Conservation (phyloP, 2,113 vertebrate genomes). For the Tupaia tana region DNA sequence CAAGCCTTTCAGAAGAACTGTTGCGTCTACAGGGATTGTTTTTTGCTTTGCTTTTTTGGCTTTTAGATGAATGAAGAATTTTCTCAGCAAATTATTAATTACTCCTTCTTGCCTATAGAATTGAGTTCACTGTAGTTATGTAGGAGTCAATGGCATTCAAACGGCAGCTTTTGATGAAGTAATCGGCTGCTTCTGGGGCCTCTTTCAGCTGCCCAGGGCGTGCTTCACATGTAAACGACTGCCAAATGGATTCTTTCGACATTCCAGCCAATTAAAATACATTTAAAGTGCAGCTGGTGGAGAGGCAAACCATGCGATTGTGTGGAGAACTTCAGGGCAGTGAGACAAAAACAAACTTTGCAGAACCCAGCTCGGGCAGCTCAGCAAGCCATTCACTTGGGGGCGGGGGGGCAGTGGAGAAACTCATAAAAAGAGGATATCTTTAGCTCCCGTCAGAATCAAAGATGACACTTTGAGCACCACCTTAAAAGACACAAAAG, state of each 20-base stretch:
- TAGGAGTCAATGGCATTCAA: conserved; percentile 84
- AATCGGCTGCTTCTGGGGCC: conserved; percentile 88
- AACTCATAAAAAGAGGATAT: conserved; percentile 70
- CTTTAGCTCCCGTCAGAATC: conserved; percentile 76
- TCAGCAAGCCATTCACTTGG: conserved; percentile 48
- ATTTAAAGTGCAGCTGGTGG: conserved; percentile 89
- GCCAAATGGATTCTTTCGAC: conserved; percentile 91
- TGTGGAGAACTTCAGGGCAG: conserved; percentile 79
- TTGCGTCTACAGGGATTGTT: conserved; percentile 24
- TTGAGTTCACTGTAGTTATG: conserved; percentile 82
- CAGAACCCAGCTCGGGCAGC: not conserved
- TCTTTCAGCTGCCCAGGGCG: conserved; percentile 91
- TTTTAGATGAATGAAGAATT: conserved; percentile 80
- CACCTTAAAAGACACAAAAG: conserved; percentile 86
- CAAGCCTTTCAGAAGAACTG: conserved; percentile 70
- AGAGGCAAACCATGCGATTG: conserved; percentile 80
- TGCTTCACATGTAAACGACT: conserved; percentile 93
- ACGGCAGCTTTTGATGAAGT: conserved; percentile 88
- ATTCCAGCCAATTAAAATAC: conserved; percentile 91
- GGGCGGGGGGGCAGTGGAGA: conserved; percentile 53
- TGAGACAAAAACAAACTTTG: conserved; percentile 83
- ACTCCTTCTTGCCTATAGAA: conserved; percentile 79
- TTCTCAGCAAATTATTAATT: conserved; percentile 84
- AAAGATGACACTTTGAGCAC: conserved; percentile 86
- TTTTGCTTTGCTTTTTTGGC: conserved; percentile 50